Percentiles rank a stretch among this genome's conserved stretches.
phyloP scores from a whole-genome alignment of 2,113 vertebrate species.

The Pitta sordida region DNA sequence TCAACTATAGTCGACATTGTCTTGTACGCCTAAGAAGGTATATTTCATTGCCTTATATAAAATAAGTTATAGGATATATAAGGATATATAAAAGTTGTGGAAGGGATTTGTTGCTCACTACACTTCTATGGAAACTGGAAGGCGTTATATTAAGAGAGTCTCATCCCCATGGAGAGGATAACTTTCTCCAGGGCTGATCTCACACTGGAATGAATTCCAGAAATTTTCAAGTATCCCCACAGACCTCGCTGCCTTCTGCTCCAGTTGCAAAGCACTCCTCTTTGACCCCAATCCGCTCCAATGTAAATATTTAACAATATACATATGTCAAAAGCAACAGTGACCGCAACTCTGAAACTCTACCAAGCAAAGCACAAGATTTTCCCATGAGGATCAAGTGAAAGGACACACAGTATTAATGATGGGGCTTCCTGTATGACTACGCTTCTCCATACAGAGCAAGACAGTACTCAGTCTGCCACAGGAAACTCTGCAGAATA shows the following conservation, averaged over 20 bases:
- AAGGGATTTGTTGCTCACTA: not conserved
- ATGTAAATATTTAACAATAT: conserved; percentile 32
- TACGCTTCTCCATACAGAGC: not conserved
- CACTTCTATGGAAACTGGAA: not conserved
- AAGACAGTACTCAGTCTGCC: not conserved
- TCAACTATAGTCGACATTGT: not conserved
- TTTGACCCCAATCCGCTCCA: not conserved
- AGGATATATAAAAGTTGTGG: not conserved
- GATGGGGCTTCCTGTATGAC: not conserved
- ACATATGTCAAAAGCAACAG: conserved; percentile 21
- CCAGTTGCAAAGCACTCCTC: not conserved
- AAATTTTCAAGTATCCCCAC: conserved; percentile 11
- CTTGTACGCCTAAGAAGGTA: not conserved
- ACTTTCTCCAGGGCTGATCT: conserved; percentile 1
- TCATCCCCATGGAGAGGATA: not conserved
- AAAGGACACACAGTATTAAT: not conserved
- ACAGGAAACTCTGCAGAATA: not conserved
- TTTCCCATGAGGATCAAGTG: not conserved
- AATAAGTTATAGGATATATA: not conserved
- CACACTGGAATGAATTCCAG: conserved; percentile 8
- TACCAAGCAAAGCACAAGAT: conserved; percentile 1
- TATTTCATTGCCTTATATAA: not conserved
- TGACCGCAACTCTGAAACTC: not conserved
- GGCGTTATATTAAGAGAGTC: not conserved
- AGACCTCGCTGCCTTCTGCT: conserved; percentile 18